Evolutionary conservation across 2,797 vertebrate genomes (phyloP).

Genomic region (Dicrostonyx torquatus): DNA sequence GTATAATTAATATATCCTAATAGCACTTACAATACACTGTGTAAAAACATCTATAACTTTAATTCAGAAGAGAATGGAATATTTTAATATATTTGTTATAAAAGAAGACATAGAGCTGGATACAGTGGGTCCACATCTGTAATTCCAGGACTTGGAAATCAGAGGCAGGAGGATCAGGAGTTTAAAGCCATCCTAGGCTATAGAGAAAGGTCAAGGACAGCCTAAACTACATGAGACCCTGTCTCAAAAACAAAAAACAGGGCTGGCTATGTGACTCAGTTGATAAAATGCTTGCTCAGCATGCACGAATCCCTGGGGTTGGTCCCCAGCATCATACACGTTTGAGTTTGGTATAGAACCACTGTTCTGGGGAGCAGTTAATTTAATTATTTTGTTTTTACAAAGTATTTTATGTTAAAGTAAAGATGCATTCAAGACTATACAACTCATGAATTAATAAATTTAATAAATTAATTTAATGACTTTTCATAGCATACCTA

Average conservation of each 20-base stretch:
- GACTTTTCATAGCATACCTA: not conserved
- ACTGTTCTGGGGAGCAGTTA: not conserved
- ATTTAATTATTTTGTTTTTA: not conserved
- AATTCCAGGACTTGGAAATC: not conserved
- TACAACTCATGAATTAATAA: not conserved
- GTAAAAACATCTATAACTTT: constrained; percentile 4
- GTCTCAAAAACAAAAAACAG: not conserved
- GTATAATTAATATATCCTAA: not conserved
- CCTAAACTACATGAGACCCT: not conserved
- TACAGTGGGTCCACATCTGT: not conserved
- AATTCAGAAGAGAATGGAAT: not conserved
- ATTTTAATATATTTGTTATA: not conserved
- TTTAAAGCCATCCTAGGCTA: not conserved
- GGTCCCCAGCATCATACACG: not conserved
- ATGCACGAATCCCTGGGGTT: not conserved
- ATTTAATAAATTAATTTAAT: not conserved
- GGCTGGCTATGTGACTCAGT: no score
- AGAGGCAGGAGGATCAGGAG: not conserved
- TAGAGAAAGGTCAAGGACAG: not conserved
- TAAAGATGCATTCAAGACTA: not conserved
- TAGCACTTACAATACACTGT: not conserved
- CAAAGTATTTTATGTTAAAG: not conserved
- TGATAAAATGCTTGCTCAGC: not conserved
- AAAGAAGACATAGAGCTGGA: not conserved
- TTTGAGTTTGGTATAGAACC: not conserved